Evolutionary conservation across 1,140 invertebrate genomes (phyloP).

Genomic region (Nasonia longicornis): DNA sequence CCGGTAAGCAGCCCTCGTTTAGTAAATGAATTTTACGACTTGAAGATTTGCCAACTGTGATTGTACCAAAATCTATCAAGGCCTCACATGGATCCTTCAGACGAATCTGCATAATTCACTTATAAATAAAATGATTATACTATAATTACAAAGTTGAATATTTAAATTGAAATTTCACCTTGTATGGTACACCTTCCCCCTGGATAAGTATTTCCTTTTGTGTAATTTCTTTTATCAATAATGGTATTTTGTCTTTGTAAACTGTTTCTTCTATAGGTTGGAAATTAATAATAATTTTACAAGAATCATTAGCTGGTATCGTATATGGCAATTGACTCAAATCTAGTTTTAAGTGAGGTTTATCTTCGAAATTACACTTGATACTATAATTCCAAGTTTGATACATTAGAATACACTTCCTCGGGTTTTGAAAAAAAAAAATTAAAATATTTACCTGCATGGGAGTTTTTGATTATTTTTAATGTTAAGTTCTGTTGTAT

Average conservation of each 20-base stretch:
- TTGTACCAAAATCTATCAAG: constrained; percentile 61
- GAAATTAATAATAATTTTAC: constrained; percentile 61
- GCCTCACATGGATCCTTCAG: constrained; percentile 61
- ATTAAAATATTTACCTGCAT: constrained; percentile 55
- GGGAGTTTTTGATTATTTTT: constrained; percentile 59
- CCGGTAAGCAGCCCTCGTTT: constrained; percentile 58
- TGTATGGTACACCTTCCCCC: constrained; percentile 62
- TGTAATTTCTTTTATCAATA: constrained; percentile 53
- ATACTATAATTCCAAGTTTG: constrained; percentile 54
- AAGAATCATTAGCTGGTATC: constrained; percentile 50
- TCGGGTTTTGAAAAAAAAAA: not conserved
- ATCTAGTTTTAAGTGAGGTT: constrained; percentile 56
- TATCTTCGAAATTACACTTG: constrained; percentile 56
- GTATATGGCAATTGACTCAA: constrained; percentile 46
- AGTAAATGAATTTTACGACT: constrained; percentile 57
- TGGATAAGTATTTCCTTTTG: constrained; percentile 56
- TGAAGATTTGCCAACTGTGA: constrained; percentile 52
- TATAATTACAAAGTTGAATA: not conserved
- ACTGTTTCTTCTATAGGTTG: constrained; percentile 55
- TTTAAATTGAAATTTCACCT: constrained; percentile 44
- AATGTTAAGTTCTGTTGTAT: constrained; percentile 56
- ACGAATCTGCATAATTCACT: constrained; percentile 52
- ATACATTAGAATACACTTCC: not conserved
- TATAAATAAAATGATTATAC: not conserved
- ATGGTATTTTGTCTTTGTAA: constrained; percentile 57